Percentiles rank a stretch among this genome's conserved stretches.
These are phyloP conservation scores for Staurois parvus DNA, from an alignment of 2,797 vertebrate genomes.

Conservation along the genomic window DNA sequence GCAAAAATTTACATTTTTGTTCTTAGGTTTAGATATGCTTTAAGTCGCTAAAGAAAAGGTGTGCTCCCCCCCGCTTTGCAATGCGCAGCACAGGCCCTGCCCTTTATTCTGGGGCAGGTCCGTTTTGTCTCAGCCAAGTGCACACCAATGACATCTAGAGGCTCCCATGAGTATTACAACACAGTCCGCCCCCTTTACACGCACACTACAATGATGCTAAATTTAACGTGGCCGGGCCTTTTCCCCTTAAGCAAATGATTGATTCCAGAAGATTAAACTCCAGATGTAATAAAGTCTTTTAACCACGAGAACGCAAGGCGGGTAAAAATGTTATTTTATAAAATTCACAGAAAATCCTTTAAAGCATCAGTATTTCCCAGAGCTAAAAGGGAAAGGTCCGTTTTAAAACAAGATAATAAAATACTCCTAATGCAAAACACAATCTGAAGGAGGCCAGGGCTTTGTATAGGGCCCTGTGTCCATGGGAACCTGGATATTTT, in stretches of 20 bases:
- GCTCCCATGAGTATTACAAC: constrained; percentile 3
- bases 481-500: constrained; percentile 33
- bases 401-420: constrained; percentile 65
- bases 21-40: too few species aligned
- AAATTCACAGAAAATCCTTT: constrained; percentile 62
- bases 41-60: too few species aligned
- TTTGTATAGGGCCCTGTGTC: constrained; percentile 39
- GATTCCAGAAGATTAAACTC: constrained; percentile 18
- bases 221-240: background rate
- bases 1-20: too few species aligned
- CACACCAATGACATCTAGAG: constrained; percentile 31
- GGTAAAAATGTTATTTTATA: constrained; percentile 63
- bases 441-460: constrained; percentile 3
- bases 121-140: background rate
- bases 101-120: too few species aligned
- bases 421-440: constrained; percentile 56
- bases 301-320: constrained; percentile 6
- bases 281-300: background rate
- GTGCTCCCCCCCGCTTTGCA: too few species aligned
- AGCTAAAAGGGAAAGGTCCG: constrained; percentile 50
- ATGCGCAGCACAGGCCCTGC: too few species aligned
- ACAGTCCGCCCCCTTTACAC: too few species aligned
- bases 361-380: constrained; percentile 61
- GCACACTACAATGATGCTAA: background rate
- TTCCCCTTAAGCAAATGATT: constrained; percentile 13